Base-by-base conservation (phyloP, 2,888 invertebrate species). In the Tanypteryx hageni region DNA sequence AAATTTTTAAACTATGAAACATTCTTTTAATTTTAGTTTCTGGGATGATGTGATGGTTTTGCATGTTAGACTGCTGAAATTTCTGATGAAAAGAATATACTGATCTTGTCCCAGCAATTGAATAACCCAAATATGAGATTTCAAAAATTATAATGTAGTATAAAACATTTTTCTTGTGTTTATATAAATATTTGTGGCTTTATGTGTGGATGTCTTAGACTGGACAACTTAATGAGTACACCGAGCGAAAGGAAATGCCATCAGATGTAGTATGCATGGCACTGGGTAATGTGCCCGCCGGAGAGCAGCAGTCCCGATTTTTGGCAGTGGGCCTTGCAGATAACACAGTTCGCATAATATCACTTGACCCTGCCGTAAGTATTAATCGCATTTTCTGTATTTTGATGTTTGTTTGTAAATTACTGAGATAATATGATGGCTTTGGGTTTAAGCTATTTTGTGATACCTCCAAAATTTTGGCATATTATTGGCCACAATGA, bases 201-300 rank as follows among this genome's bases (percentile, higher is more conserved):
- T 56, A 0, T 16, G 18, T 57, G 44, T 44, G n/a, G 11, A 18
- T 83, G 11, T 56, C 5, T n/a, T 83, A 99, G 99, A 98, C 99
- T 93, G 99, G 99, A 0, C 99, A 99, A 95, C 95, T 99, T 92
- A 99, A 99, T 95, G 99, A 99, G 95, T 99, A 99, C 95, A 99
- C 99, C 13, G 99, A 99, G 95, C 96, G 99, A 14, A 99, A 99
- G 94, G 98, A 99, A 94, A 97, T 99, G 97, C 98, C 98, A 10
- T 97, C 98, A 0, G 99, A 99, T 95, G 99, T 99, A 0, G 98
- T 99, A 93, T 99, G 99, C 95, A 99, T 99, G 99, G 99, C 99
- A 0, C 95, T 99, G 93, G 99, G 99, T 0, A 98, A 98, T 92
- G 99, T 99, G 0, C 98, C 99, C 0, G 96, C 97, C 2, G 99